phyloP scores from a whole-genome alignment of 2,888 invertebrate species.

The Antheraea assamensis region DNA sequence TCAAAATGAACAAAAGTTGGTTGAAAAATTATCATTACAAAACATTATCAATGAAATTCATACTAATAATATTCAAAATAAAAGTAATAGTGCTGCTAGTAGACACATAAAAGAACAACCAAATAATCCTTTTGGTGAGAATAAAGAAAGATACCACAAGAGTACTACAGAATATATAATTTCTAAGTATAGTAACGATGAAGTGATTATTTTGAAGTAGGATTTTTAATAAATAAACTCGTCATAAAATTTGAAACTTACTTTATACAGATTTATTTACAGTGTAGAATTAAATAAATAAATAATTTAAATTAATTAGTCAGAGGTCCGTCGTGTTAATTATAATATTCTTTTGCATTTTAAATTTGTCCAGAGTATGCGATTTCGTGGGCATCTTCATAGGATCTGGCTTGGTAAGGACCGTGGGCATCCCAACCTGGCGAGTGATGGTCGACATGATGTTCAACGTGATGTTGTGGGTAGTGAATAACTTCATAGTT shows the following conservation, averaged over 20 bases:
- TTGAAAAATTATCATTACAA: slow-evolving; percentile 15
- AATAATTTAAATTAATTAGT: slow-evolving; percentile 74
- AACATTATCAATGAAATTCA: slow-evolving; percentile 27
- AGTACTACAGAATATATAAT: background rate
- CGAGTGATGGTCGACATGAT: slow-evolving; percentile 83
- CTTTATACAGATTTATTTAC: slow-evolving; percentile 73
- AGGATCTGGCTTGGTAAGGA: slow-evolving; percentile 84
- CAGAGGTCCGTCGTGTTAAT: slow-evolving; percentile 70
- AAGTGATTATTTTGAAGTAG: slow-evolving; percentile 34
- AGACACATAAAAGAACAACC: slow-evolving; percentile 9
- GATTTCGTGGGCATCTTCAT: slow-evolving; percentile 81
- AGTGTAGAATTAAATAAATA: slow-evolving; percentile 70
- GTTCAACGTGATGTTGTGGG: slow-evolving; percentile 87
- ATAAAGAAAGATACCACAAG: too few relatives aligned
- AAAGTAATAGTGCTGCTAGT: slow-evolving; percentile 6
- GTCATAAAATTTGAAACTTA: slow-evolving; percentile 65
- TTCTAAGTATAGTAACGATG: slow-evolving; percentile 23
- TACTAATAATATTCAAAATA: background rate
- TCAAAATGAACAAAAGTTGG: slow-evolving; percentile 24
- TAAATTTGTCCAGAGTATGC: slow-evolving; percentile 82
- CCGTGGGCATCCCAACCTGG: slow-evolving; percentile 81
- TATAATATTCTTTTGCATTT: slow-evolving; percentile 47
- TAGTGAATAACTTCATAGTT: slow-evolving; percentile 95
- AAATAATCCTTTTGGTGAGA: slow-evolving; percentile 1
- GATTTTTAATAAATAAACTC: slow-evolving; percentile 42